A percentile compares a stretch with the other conserved stretches of the same genome.
These are phyloP conservation scores for Leistus spinibarbis DNA, from an alignment of 2,888 invertebrate genomes.

Conservation along the genomic window DNA sequence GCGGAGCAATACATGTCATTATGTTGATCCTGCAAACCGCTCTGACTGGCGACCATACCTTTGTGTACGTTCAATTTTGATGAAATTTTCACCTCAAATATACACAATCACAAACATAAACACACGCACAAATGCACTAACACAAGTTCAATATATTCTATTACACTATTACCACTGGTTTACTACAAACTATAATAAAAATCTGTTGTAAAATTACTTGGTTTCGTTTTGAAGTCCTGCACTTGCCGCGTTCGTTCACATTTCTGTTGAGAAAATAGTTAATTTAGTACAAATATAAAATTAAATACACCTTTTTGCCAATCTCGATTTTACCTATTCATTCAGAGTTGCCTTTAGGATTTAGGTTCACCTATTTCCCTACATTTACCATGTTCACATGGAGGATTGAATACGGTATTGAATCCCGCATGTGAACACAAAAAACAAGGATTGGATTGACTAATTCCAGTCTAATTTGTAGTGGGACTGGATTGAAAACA, in stretches of 20 bases:
- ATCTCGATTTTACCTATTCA: constrained; percentile 3
- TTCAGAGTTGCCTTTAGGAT: too few species aligned
- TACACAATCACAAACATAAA: constrained; percentile 21
- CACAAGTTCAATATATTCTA: neutral
- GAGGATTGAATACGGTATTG: too few species aligned
- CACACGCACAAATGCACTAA: neutral
- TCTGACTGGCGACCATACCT: constrained; percentile 58
- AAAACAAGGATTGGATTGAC: too few species aligned
- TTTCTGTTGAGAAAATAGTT: neutral
- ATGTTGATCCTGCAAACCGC: constrained; percentile 53
- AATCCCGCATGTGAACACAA: too few species aligned
- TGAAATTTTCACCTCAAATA: constrained; percentile 50
- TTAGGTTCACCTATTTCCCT: too few species aligned
- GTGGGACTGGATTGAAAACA: too few species aligned
- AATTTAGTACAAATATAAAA: neutral
- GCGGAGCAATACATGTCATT: constrained; percentile 58
- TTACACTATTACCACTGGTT: neutral
- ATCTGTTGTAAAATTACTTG: neutral
- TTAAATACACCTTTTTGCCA: neutral
- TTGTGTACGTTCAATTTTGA: constrained; percentile 57
- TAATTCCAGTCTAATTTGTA: too few species aligned
- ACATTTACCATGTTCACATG: too few species aligned
- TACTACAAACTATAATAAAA: neutral
- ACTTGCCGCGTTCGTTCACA: neutral
- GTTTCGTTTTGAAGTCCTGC: neutral